Base-by-base conservation (phyloP, 2,113 vertebrate species). In the Solenodon paradoxus region DNA sequence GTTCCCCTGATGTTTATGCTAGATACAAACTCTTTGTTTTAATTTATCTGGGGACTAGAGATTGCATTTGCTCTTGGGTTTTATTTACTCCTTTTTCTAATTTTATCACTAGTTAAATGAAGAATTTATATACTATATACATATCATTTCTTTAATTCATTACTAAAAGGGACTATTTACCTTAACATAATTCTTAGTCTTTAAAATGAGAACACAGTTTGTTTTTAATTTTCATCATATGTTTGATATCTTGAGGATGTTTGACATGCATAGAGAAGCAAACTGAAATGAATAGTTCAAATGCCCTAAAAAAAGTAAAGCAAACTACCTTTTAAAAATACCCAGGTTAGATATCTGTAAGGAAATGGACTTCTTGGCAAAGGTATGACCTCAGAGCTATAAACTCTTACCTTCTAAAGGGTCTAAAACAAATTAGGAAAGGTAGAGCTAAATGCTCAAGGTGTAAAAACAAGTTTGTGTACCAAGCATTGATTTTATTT, bases 401-500 rank as follows among this genome's bases (percentile, higher is more conserved):
- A 94, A 92, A 90, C 68, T 19, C 28, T 92, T 88, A 92, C 47
- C 53, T 95, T 96, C 64, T 89, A 89, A n/a, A 90, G 80, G 42
- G 15, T 38, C 35, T 92, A 92, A 96, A 93, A 90, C 72, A 78
- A 92, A 93, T 92, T 75, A 92, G 92, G 94, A 84, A 95, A 96
- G 51, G 45, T 83, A 93, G 55, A 42, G 61, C 71, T 90, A 80
- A 83, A 90, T 92, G 92, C 83, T 90, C 55, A 92, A 96, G 84
- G 87, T 95, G 84, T 92, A 95, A 95, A 94, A 95, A 94, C n/a
- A 94, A 88, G 84, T 97, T 85, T 90, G 92, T 90, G 57, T 94
- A 80, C 49, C 90, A 82, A 74, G 47, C 95, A 96, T 88, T 90
- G 84, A 92, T 92, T 96, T 95, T 95, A 90, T 97, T 97, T 94